Conservation (phyloP, 2,888 invertebrate species). For the Ennomos fuscantarius region DNA sequence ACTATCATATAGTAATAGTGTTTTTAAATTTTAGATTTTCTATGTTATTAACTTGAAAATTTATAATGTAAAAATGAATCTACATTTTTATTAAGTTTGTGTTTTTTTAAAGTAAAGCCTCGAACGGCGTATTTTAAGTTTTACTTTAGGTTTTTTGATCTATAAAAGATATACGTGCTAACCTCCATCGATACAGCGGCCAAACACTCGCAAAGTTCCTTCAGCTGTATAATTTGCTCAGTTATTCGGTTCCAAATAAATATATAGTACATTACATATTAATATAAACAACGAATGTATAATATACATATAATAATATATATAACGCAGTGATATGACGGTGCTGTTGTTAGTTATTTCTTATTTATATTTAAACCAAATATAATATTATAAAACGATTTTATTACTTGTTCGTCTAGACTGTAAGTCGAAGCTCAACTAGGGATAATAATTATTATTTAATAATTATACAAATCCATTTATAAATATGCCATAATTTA, state of each 20-base stretch:
- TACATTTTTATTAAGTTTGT: conserved; percentile 9
- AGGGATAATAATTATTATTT: conserved; percentile 38
- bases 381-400: conserved; percentile 58
- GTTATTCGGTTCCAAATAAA: background rate
- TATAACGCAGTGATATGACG: conserved; percentile 63
- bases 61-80: conserved; percentile 19
- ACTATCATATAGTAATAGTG: no score
- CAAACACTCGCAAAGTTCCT: conserved; percentile 12
- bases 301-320: no score
- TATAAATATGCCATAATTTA: conserved; percentile 63
- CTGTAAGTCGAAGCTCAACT: conserved; percentile 62
- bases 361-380: conserved; percentile 74
- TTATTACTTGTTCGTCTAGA: conserved; percentile 53
- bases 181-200: background rate
- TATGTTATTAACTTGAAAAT: conserved; percentile 18
- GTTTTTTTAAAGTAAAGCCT: conserved; percentile 8
- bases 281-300: conserved; percentile 59
- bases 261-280: conserved; percentile 6
- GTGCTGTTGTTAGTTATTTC: conserved; percentile 74
- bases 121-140: no score
- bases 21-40: conserved; percentile 13
- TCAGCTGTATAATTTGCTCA: background rate
- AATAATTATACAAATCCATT: conserved; percentile 26
- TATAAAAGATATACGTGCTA: no score
- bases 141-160: no score